Evolutionary conservation across 2,113 vertebrate genomes (phyloP).

Genomic region (Phodopus roborovskii): DNA sequence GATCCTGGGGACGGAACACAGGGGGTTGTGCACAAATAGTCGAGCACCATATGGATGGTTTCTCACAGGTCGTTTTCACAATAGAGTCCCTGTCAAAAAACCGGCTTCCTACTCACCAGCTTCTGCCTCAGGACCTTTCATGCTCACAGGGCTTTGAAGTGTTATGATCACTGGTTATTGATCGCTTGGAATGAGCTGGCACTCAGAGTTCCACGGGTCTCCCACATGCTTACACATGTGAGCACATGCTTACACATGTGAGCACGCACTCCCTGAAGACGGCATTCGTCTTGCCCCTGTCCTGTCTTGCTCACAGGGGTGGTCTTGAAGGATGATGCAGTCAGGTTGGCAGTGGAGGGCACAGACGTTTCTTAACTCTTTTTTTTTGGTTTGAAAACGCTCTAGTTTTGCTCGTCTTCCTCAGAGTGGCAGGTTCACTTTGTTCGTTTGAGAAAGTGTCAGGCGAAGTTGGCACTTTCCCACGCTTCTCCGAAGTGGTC

Average conservation of each 20-base stretch:
- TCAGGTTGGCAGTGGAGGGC: neutral
- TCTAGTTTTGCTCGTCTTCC: neutral
- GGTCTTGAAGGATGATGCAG: neutral
- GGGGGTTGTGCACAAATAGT: too few relatives aligned
- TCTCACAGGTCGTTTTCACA: neutral
- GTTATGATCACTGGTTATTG: neutral
- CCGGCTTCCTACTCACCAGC: fast-evolving
- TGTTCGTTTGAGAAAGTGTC: neutral
- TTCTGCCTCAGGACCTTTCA: neutral
- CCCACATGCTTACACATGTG: fast-evolving
- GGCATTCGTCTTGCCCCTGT: fast-evolving
- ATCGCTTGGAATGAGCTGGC: neutral
- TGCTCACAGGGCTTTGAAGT: neutral
- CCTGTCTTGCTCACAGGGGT: fast-evolving
- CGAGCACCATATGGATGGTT: neutral
- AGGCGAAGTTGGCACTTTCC: neutral
- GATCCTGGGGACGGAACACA: neutral
- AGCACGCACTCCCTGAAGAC: neutral
- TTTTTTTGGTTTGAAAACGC: neutral
- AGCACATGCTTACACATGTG: fast-evolving
- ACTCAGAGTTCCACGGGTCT: fast-evolving
- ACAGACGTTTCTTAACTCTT: neutral
- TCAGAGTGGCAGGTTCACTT: neutral
- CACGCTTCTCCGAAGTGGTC: too few relatives aligned
- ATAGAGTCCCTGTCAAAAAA: neutral